Percentiles rank a stretch among this genome's conserved stretches.
These are phyloP conservation scores for Cheilosia pagana DNA, from an alignment of 2,888 invertebrate species.

Conservation along the genomic window DNA sequence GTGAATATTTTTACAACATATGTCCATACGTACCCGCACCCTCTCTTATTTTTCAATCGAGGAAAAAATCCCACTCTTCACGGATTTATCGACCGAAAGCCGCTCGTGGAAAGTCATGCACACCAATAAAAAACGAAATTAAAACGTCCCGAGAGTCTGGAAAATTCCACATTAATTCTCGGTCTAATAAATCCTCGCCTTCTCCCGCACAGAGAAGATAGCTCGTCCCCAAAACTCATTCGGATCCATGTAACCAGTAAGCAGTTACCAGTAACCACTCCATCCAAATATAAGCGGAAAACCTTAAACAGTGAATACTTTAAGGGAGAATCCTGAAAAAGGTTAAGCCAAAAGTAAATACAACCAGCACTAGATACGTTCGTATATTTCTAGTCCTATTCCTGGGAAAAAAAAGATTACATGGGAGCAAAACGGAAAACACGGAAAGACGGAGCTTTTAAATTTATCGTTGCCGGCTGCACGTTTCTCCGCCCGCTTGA, in stretches of 20 bases:
- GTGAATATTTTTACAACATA: no score
- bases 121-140: background rate
- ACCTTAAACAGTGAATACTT: background rate
- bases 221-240: no score
- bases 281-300: background rate
- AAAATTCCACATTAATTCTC: background rate
- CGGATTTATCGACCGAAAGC: background rate
- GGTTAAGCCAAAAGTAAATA: conserved; percentile 42
- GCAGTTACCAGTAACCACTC: no score
- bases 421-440: background rate
- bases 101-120: background rate
- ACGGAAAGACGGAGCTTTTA: conserved; percentile 31
- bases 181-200: background rate
- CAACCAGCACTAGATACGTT: conserved; percentile 9
- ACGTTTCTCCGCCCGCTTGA: background rate
- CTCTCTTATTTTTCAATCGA: background rate
- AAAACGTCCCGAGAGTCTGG: background rate
- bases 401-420: background rate
- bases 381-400: background rate
- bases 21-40: no score
- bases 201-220: no score
- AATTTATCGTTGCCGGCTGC: conserved; percentile 43
- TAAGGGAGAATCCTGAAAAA: background rate
- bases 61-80: background rate
- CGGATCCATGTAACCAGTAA: conserved; percentile 6